Base-by-base conservation (phyloP, 2,113 vertebrate species). In the Xenopus laevis region DNA sequence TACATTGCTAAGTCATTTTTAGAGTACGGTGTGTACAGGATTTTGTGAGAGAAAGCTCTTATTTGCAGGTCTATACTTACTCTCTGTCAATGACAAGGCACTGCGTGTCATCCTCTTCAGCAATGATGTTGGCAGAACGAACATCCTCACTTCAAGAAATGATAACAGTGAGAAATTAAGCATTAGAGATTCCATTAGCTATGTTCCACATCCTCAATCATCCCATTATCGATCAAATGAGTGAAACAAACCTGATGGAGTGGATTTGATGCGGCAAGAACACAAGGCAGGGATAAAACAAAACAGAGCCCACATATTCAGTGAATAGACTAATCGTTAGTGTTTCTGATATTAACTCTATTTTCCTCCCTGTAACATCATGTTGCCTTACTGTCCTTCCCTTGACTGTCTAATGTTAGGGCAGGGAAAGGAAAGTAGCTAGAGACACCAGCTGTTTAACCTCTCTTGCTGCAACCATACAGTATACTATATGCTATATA, bases 11-110 rank as follows among this genome's bases (percentile, higher is more conserved):
- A 40, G 33, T 4, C 8, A 40, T 40, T 7, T 40, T n/a, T 40
- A 40, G 33, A 40, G 33, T 7, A 40, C 33, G 7, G 16, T 55
- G 2, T 55, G 53, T 16, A 7, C 53, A 55, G 53, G 53, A 55
- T 50, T 55, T 55, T 55, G 7, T 8, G 17, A 16, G 15, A 55
- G 16, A 55, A 16, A 9, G 16, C 15, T 5, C 53, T n/a, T 55
- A n/a, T 16, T n/a, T n/a, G 17, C 53, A n/a, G 47, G 15, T n/a
- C 3, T n/a, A 53, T 18, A 89, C 91, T 90, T 82, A 93, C 91
- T 91, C 90, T 88, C 90, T 86, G 80, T 92, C 91, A 80, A 93
- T 83, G 58, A 91, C 90, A 72, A 93, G 84, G 81, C 91, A 93
- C 40, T 92, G 90, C 16, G 89, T 92, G 78, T 87, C 86, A 27